phyloP scores from a whole-genome alignment of 2,797 vertebrate species.

The Sylvia borin region DNA sequence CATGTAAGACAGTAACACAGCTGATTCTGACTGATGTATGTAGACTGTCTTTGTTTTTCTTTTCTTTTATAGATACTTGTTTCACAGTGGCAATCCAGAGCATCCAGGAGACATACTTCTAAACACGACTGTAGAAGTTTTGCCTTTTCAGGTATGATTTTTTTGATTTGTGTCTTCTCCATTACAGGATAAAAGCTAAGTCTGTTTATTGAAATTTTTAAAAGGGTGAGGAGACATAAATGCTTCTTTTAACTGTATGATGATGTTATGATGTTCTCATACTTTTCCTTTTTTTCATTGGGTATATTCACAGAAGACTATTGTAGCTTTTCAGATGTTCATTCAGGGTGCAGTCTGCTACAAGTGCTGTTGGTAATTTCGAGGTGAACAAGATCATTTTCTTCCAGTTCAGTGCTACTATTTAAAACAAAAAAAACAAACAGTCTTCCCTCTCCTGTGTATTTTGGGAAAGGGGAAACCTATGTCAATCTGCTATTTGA shows the following conservation, averaged over 20 bases:
- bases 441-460: not conserved
- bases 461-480: not conserved
- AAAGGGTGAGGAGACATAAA: not conserved
- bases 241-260: not conserved
- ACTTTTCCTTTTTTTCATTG: not conserved
- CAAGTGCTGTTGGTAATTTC: not conserved
- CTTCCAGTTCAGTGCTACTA: not conserved
- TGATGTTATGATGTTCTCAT: not conserved
- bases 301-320: not conserved
- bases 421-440: not conserved
- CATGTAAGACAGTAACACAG: not conserved
- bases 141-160: conserved; percentile 87
- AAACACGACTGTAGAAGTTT: conserved; percentile 94
- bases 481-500: not conserved
- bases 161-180: not conserved
- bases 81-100: conserved; percentile 96
- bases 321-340: not conserved
- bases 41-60: not conserved
- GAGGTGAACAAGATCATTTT: not conserved
- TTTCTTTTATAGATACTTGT: conserved; percentile 87
- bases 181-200: not conserved
- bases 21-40: not conserved
- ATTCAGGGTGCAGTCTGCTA: not conserved
- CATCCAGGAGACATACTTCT: conserved; percentile 94
- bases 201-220: not conserved